A percentile compares a stretch with the other conserved stretches of the same genome.
phyloP scores from a whole-genome alignment of 1,140 invertebrate genomes.

The Gryon sp. region DNA sequence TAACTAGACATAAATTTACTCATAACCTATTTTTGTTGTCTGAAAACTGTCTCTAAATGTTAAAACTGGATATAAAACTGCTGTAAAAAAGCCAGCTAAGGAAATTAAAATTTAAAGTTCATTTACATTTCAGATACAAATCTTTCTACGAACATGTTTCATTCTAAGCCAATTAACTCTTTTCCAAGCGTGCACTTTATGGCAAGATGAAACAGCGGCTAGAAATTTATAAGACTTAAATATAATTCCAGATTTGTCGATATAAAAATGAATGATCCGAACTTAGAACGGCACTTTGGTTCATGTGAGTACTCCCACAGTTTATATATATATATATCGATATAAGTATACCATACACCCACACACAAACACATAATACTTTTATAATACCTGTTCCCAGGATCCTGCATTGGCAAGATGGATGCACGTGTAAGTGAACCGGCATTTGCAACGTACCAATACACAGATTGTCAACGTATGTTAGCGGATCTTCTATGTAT shows the following conservation, averaged over 20 bases:
- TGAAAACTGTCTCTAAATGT: too few species aligned
- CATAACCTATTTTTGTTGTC: too few species aligned
- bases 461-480: constrained; percentile 5
- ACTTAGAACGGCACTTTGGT: constrained; percentile 40
- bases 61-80: too few species aligned
- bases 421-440: constrained; percentile 12
- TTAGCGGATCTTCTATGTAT: too few species aligned
- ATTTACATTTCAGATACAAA: background rate
- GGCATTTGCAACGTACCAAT: constrained; percentile 17
- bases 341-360: background rate
- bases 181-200: background rate
- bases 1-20: too few species aligned
- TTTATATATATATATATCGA: constrained; percentile 19
- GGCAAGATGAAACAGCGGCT: constrained; percentile 6
- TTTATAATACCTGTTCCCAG: constrained; percentile 59
- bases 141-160: constrained; percentile 13
- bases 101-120: background rate
- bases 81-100: background rate
- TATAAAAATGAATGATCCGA: constrained; percentile 52
- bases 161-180: constrained; percentile 25
- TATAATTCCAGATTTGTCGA: constrained; percentile 23
- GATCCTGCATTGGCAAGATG: constrained; percentile 29
- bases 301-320: constrained; percentile 33
- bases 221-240: constrained; percentile 26
- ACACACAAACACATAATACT: constrained; percentile 21